Evolutionary conservation across 2,888 invertebrate species (phyloP), one percentile per base, ranked within the genome.

Genomic region (Vanessa cardui): DNA sequence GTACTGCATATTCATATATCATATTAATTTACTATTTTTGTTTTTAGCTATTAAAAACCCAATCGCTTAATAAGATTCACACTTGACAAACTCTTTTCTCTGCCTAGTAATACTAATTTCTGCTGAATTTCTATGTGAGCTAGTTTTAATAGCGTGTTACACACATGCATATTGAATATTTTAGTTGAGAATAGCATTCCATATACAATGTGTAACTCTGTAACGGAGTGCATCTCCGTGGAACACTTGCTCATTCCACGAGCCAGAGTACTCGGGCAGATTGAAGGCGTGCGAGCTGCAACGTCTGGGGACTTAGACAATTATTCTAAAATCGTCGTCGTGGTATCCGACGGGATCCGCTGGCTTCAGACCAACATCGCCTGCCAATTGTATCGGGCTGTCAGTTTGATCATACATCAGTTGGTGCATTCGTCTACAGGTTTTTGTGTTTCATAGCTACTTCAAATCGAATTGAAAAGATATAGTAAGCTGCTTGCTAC

Each of bases 281-380:
- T 64, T 64, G 58, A 47, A 58, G 58, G 54, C 54, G 47, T 39
- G 50, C 18, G 45, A 16, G 20, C 20, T 20, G 4, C 16, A 7
- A 33, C 20, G 59, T 44, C 59, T 50, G 46, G 64, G 62, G 64
- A 65, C 52, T 52, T 59, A 45, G 45, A 65, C 59, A 64, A 64
- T 64, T 58, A 64, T 58, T 58, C 58, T 64, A 50, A 65, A 59
- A 52, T 33, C 60, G 52, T 52, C 65, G 52, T 60, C 26, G 52
- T 46, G 50, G 47, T 39, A 21, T 47, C 59, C 59, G 16, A 33
- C 47, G 47, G n/a, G 47, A 7, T 47, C 16, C 47, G 47, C 18
- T 16, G 31, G 26, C 54, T 31, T 6, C 33, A 54, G 54, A 54
- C 54, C 54, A 20, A 26, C 26, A 8, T 33, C 26, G 39, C 12